A percentile compares a stretch with the other conserved stretches of the same genome.
Conservation (phyloP, 2,797 vertebrate genomes). For the Alfaro cultratus region DNA sequence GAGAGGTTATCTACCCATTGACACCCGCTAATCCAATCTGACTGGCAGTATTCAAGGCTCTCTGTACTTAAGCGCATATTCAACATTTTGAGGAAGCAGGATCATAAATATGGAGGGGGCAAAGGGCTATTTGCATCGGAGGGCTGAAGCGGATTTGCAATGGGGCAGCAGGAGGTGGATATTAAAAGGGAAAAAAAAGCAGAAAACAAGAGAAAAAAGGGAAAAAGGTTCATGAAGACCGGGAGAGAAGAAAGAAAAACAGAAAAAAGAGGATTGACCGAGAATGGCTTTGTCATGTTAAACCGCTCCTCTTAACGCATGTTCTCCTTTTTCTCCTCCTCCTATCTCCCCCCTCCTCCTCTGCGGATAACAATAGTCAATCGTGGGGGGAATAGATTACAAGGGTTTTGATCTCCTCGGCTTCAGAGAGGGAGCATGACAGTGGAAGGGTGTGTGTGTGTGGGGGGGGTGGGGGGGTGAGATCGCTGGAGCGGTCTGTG, state of each 20-base stretch:
- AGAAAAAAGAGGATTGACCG: slow-evolving; percentile 57
- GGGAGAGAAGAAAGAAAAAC: slow-evolving; percentile 34
- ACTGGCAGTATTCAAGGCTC: slow-evolving; percentile 69
- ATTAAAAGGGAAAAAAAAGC: slow-evolving; percentile 10
- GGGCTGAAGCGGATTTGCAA: slow-evolving; percentile 65
- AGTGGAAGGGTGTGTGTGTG: slow-evolving; percentile 57
- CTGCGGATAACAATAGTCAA: slow-evolving; percentile 66
- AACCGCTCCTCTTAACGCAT: slow-evolving; percentile 57
- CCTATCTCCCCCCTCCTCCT: slow-evolving; percentile 21
- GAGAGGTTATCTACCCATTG: slow-evolving; percentile 80
- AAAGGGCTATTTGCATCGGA: slow-evolving; percentile 74
- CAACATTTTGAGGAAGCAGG: slow-evolving; percentile 60
- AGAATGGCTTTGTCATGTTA: slow-evolving; percentile 80
- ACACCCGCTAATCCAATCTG: slow-evolving; percentile 75
- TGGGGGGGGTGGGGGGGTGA: slow-evolving; percentile 22
- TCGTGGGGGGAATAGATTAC: slow-evolving; percentile 70
- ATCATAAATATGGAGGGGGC: slow-evolving; percentile 75
- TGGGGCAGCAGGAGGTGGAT: slow-evolving; percentile 35
- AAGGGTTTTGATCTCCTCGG: slow-evolving; percentile 71
- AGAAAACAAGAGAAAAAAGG: slow-evolving; percentile 63
- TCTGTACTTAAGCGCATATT: slow-evolving; percentile 75
- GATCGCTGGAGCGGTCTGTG: slow-evolving; percentile 46
- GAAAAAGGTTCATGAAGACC: slow-evolving; percentile 64
- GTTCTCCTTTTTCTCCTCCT: slow-evolving; percentile 48
- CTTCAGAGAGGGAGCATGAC: slow-evolving; percentile 59